A percentile compares a stretch with the other conserved stretches of the same genome.
Evolutionary conservation across 2,113 vertebrate genomes (phyloP).

Genomic region (Percina caprodes): DNA sequence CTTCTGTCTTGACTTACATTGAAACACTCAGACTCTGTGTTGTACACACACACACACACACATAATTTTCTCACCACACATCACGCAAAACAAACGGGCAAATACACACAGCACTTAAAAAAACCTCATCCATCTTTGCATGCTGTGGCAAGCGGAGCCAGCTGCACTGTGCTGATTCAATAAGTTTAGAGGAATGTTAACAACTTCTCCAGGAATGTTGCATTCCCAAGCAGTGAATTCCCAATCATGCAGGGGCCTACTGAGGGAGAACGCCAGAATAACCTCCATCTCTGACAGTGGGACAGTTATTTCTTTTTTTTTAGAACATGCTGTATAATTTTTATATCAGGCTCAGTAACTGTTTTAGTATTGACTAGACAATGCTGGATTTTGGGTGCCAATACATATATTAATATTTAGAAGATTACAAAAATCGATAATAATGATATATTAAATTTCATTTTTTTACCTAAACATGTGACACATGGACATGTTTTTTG

Average conservation of each 20-base stretch:
- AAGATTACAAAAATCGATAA: background rate
- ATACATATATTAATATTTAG: background rate
- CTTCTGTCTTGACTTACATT: conserved; percentile 51
- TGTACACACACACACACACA: conserved; percentile 21
- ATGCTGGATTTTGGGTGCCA: background rate
- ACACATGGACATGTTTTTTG: no score
- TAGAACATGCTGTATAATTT: background rate
- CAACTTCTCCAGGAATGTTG: conserved; percentile 76
- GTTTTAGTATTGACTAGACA: background rate
- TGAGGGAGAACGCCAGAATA: conserved; percentile 46
- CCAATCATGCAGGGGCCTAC: conserved; percentile 54
- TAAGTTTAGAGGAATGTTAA: conserved; percentile 76
- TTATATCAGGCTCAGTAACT: background rate
- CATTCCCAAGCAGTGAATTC: conserved; percentile 64
- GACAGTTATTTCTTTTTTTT: conserved; percentile 14
- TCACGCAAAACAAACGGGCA: conserved; percentile 40
- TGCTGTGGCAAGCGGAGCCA: conserved; percentile 66
- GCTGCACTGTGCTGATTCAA: conserved; percentile 76
- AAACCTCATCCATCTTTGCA: conserved; percentile 51
- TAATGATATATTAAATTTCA: background rate
- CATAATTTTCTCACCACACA: conserved; percentile 32
- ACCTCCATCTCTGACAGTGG: conserved; percentile 25
- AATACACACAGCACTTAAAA: conserved; percentile 35
- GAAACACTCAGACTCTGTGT: conserved; percentile 59
- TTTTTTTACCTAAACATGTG: no score